phyloP scores from a whole-genome alignment of 1,140 invertebrate genomes.

The Bombyx mandarina region DNA sequence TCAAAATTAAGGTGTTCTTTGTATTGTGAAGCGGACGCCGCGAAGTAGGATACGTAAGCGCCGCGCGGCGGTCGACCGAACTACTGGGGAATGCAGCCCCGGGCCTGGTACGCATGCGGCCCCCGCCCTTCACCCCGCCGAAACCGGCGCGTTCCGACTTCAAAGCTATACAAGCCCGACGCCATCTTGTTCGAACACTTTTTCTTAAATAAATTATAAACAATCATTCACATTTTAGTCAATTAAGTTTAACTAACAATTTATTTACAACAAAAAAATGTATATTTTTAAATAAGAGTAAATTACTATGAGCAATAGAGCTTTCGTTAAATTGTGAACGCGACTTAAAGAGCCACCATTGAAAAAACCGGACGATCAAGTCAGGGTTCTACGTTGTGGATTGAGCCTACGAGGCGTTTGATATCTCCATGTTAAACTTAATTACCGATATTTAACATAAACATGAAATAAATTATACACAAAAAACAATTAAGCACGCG shows the following conservation, averaged over 20 bases:
- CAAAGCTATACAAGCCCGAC: slow-evolving; percentile 25
- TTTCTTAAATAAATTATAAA: too few relatives aligned
- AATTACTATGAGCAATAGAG: background rate
- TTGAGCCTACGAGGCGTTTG: background rate
- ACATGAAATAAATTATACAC: slow-evolving; percentile 3
- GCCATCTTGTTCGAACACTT: slow-evolving; percentile 18
- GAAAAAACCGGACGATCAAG: slow-evolving; percentile 14
- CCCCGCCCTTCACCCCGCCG: slow-evolving; percentile 20
- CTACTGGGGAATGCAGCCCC: slow-evolving; percentile 57
- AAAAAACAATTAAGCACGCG: slow-evolving; percentile 5
- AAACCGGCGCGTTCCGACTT: slow-evolving; percentile 47
- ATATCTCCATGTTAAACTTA: background rate
- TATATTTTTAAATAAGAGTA: too few relatives aligned
- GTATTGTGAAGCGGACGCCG: slow-evolving; percentile 54
- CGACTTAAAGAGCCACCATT: slow-evolving; percentile 14
- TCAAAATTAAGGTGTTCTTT: slow-evolving; percentile 68
- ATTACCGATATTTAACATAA: slow-evolving; percentile 6
- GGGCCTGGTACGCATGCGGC: slow-evolving; percentile 53
- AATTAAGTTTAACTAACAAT: too few relatives aligned
- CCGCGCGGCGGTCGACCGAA: slow-evolving; percentile 52
- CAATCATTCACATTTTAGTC: too few relatives aligned
- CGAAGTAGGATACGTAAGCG: slow-evolving; percentile 32
- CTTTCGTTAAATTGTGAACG: slow-evolving; percentile 17
- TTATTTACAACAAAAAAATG: too few relatives aligned
- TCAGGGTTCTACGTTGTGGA: background rate